A percentile compares a stretch with the other conserved stretches of the same genome.
These are phyloP conservation scores for Celastrina argiolus DNA, from an alignment of 2,888 invertebrate species.

Conservation along the genomic window DNA sequence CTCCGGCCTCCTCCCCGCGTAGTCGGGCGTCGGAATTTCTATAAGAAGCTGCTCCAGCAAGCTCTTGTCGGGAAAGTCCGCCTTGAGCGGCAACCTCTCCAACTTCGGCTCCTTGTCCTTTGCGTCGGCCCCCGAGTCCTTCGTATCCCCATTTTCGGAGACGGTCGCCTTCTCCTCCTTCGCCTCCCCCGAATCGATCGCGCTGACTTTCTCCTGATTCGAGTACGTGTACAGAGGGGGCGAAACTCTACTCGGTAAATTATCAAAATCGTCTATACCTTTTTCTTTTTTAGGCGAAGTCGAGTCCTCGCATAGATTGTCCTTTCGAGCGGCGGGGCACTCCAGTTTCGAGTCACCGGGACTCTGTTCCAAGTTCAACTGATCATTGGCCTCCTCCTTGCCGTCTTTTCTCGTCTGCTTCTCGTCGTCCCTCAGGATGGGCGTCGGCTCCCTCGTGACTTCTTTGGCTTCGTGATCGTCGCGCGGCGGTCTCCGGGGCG, in stretches of 20 bases:
- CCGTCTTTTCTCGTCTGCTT: slow-evolving; percentile 32
- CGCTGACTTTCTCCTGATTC: slow-evolving; percentile 81
- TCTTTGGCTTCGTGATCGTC: slow-evolving; percentile 38
- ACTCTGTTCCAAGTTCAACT: slow-evolving; percentile 29
- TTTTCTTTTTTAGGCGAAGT: slow-evolving; percentile 45
- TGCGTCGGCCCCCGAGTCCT: slow-evolving; percentile 36
- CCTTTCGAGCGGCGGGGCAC: slow-evolving; percentile 36
- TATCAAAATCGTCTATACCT: slow-evolving; percentile 70
- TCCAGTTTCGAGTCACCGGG: slow-evolving; percentile 35
- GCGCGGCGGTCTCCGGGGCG: slow-evolving; percentile 42
- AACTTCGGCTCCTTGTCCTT: slow-evolving; percentile 45
- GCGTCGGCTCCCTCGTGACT: slow-evolving; percentile 56
- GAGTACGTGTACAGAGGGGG: slow-evolving; percentile 88
- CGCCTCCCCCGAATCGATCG: slow-evolving; percentile 55
- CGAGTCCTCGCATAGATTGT: slow-evolving; percentile 30
- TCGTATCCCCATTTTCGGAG: slow-evolving; percentile 53
- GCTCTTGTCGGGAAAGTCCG: slow-evolving; percentile 77
- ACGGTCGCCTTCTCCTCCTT: slow-evolving; percentile 40
- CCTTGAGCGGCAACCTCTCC: slow-evolving; percentile 63
- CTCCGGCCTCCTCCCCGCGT: slow-evolving; percentile 67
- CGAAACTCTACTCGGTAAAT: slow-evolving; percentile 83
- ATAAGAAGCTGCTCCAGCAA: slow-evolving; percentile 88
- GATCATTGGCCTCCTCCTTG: slow-evolving; percentile 33
- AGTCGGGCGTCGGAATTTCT: slow-evolving; percentile 85
- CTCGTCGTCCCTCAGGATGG: slow-evolving; percentile 44